phyloP scores from a whole-genome alignment of 2,113 vertebrate genomes.

The Neotoma lepida region DNA sequence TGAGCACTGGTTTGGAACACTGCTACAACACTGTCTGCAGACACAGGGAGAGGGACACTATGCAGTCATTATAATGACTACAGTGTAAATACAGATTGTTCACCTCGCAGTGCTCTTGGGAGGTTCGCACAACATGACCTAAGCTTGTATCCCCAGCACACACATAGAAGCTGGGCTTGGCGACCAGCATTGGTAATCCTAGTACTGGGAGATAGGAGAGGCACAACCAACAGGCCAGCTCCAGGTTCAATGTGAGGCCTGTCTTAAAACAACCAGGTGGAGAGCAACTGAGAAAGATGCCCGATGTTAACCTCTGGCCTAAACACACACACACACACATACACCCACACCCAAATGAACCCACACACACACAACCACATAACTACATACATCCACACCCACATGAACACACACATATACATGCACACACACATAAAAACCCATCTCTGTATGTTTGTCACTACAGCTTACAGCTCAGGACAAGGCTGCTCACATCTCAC shows the following conservation, averaged over 20 bases:
- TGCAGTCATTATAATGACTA: rapidly evolving
- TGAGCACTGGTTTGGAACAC: rapidly evolving
- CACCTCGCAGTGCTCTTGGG: rapidly evolving
- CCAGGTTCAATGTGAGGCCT: background rate
- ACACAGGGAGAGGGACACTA: rapidly evolving
- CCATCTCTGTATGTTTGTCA: background rate
- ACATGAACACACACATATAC: background rate
- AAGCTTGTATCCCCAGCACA: background rate
- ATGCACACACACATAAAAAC: background rate
- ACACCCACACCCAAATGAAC: background rate
- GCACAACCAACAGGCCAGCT: background rate
- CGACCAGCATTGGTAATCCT: too few relatives aligned
- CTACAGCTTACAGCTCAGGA: background rate
- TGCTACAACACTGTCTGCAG: too few relatives aligned
- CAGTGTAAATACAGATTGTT: background rate
- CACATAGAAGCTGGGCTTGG: background rate
- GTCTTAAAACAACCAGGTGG: background rate
- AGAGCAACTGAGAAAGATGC: background rate
- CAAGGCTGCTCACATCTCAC: rapidly evolving
- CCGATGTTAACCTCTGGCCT: background rate
- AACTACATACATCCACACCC: background rate
- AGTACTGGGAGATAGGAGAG: background rate
- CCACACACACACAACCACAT: background rate
- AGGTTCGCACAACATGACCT: too few relatives aligned
- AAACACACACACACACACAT: rapidly evolving